Base-by-base conservation (phyloP, 1,140 invertebrate species). In the Aphelinus atriplicis region DNA sequence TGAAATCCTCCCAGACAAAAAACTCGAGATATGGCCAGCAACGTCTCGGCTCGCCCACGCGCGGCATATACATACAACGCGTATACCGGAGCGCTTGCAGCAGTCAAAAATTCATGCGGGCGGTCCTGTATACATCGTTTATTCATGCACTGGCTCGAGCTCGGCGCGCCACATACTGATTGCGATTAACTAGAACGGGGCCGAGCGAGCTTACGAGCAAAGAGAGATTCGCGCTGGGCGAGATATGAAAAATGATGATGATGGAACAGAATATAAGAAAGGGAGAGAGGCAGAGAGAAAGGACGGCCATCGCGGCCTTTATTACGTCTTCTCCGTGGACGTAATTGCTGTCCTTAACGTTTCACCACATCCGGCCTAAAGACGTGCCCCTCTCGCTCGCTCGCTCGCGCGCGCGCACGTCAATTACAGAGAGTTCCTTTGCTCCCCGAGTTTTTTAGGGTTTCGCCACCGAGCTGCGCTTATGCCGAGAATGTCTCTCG, bases 311-410 rank as follows among this genome's bases (percentile, higher is more conserved):
- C 77, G 73, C 75, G 74, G 71, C 73, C 71, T 81, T 82, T 79
- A 82, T 79, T 82, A 79, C 79, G 75, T 81, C 81, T 82, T 80
- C 76, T 80, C 76, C 69, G 77, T 75, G 79, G 79, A 80, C 78
- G 79, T 82, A 82, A 83, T 81, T 81, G 79, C 79, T 81, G 81
- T 81, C 80, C 80, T 79, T 80, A 80, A 78, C 79, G 80, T 81
- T 81, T 77, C 75, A 77, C 78, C 76, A 80, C 81, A 81, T 83
- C 80, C 80, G 80, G 80, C 78, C 79, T 46, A 76, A 47, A 53
- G 58, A 76, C 67, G 68, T 10, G 7, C 57, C 7, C 57, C 43
- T 64, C 43, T 46, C 68, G 43, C 26, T 53, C 46, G 9, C 71
- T 55, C 55, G 64, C 72, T 53, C 71, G 55, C 51, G 53, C 48